phyloP scores from a whole-genome alignment of 1,140 invertebrate species.

The Lepidurus arcticus region DNA sequence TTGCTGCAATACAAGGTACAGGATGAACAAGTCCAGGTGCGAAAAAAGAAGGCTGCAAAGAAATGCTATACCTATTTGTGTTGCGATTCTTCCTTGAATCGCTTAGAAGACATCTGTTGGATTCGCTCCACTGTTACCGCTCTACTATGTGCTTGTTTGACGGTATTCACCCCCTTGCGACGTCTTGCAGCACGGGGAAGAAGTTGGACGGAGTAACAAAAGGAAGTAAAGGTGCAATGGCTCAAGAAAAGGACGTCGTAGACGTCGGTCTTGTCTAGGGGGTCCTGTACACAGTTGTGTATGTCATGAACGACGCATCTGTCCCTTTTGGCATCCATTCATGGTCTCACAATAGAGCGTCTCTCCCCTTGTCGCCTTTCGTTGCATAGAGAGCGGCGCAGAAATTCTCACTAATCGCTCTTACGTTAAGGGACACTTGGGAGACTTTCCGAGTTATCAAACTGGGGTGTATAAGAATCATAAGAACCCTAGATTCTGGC shows the following conservation, averaged over 20 bases:
- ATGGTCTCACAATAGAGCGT: too few species aligned
- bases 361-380: too few species aligned
- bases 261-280: background rate
- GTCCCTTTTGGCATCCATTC: background rate
- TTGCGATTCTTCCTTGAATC: background rate
- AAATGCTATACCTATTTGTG: conserved; percentile 1
- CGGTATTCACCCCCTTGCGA: background rate
- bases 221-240: background rate
- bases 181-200: background rate
- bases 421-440: too few species aligned
- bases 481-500: too few species aligned
- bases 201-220: background rate
- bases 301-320: background rate
- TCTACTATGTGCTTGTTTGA: too few species aligned
- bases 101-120: background rate
- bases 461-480: too few species aligned
- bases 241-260: background rate
- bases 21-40: background rate
- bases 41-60: background rate
- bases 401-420: too few species aligned
- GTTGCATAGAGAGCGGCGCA: too few species aligned
- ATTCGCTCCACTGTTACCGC: background rate
- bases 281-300: background rate
- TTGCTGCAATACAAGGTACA: background rate
- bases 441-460: too few species aligned